A percentile compares a stretch with the other conserved stretches of the same genome.
These are phyloP conservation scores for Fundulus diaphanus DNA, from an alignment of 2,797 vertebrate genomes.

Conservation along the genomic window DNA sequence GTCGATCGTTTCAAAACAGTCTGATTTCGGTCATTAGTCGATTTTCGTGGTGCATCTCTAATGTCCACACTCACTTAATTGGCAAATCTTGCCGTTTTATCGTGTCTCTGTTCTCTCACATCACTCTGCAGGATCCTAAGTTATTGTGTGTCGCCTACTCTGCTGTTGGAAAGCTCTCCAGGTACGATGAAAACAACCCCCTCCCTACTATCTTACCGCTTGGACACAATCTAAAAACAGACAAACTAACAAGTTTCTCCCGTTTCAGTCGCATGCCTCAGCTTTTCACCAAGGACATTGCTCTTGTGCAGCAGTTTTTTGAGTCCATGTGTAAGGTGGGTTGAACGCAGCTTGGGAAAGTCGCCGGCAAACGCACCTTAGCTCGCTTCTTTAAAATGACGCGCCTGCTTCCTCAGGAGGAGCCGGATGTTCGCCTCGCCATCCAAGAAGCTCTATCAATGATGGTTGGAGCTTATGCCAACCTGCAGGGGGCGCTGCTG, in stretches of 20 bases:
- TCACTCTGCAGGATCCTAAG: conserved; percentile 89
- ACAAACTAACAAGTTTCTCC: conserved; percentile 2
- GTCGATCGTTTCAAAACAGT: background rate
- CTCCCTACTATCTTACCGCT: background rate
- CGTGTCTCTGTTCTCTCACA: background rate
- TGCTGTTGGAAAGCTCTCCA: conserved; percentile 96
- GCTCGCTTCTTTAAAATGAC: background rate
- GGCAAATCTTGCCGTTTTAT: background rate
- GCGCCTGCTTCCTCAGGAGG: conserved; percentile 82
- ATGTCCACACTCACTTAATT: background rate
- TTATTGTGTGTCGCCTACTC: conserved; percentile 95
- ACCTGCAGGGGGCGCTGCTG: conserved; percentile 94
- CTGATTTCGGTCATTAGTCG: background rate
- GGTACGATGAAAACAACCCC: conserved; percentile 74
- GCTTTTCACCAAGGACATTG: conserved; percentile 97
- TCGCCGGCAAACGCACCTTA: background rate
- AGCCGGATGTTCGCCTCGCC: conserved; percentile 93
- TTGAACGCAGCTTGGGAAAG: conserved; percentile 28
- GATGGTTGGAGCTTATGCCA: conserved; percentile 97
- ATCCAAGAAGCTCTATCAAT: conserved; percentile 98
- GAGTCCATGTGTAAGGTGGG: conserved; percentile 97
- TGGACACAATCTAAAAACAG: background rate
- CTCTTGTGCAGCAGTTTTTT: conserved; percentile 97
- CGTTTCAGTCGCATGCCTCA: conserved; percentile 94
- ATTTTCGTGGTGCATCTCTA: background rate